Evolutionary conservation across 2,797 vertebrate species (phyloP).

Genomic region (Betta splendens): DNA sequence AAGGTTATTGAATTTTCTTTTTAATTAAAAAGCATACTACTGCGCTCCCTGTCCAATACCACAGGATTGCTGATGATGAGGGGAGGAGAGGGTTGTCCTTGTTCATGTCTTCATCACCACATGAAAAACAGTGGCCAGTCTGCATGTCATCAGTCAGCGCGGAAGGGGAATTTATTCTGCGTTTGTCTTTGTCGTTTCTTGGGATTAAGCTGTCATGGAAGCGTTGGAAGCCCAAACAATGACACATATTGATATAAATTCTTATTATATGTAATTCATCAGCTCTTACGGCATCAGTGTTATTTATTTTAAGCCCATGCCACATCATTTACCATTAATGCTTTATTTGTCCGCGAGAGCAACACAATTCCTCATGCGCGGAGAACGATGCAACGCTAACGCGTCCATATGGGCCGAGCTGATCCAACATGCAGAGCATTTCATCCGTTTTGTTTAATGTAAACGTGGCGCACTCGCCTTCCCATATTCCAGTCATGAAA

Average conservation of each 20-base stretch:
- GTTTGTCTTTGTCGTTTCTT: constrained; percentile 39
- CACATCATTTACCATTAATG: constrained; percentile 19
- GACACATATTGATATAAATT: constrained; percentile 52
- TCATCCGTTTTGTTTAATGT: constrained; percentile 56
- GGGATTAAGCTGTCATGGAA: constrained; percentile 50
- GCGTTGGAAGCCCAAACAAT: constrained; percentile 46
- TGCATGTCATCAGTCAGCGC: constrained; percentile 65
- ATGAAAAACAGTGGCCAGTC: constrained; percentile 45
- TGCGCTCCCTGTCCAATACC: constrained; percentile 60
- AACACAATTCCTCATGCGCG: constrained; percentile 5
- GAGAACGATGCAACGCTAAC: constrained; percentile 9
- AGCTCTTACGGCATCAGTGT: constrained; percentile 39
- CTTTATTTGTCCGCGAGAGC: neutral
- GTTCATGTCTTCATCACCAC: constrained; percentile 55
- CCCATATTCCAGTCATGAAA: constrained; percentile 54
- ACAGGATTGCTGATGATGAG: constrained; percentile 35
- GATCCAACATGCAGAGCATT: constrained; percentile 26
- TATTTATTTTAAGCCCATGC: constrained; percentile 28
- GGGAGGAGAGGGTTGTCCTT: constrained; percentile 33
- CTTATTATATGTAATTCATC: constrained; percentile 52
- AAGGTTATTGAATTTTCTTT: constrained; percentile 81
- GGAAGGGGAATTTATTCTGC: constrained; percentile 42
- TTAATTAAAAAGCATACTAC: constrained; percentile 80
- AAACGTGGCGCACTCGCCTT: constrained; percentile 46
- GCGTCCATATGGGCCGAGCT: neutral